These are phyloP conservation scores for Scortum barcoo DNA, from an alignment of 2,113 vertebrate species.

Conservation along the genomic window DNA sequence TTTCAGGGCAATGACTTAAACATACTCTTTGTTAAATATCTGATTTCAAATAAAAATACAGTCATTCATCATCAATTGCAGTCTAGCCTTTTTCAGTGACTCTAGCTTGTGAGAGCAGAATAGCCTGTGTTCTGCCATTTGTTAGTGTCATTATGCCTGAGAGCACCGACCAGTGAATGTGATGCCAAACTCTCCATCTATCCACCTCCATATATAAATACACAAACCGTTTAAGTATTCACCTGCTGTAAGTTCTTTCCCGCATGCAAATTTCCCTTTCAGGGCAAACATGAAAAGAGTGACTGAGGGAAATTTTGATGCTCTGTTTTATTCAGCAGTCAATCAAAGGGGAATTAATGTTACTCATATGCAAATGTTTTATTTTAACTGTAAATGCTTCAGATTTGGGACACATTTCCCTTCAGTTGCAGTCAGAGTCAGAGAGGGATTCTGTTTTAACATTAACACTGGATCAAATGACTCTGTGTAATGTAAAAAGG, in stretches of 20 bases:
- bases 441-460: not conserved
- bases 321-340: constrained; percentile 9
- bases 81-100: not conserved
- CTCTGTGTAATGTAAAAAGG: not conserved
- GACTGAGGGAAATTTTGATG: constrained; percentile 23
- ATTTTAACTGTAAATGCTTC: constrained; percentile 12
- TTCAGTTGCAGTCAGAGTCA: constrained; percentile 17
- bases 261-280: constrained; percentile 41
- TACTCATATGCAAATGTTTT: constrained; percentile 53
- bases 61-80: not conserved
- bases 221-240: not conserved
- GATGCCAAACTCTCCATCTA: not conserved
- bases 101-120: constrained; percentile 1
- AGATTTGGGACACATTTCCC: constrained; percentile 7
- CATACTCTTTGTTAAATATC: not conserved
- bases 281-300: not conserved
- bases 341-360: constrained; percentile 34
- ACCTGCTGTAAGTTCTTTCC: not conserved
- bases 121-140: constrained; percentile 1
- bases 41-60: not conserved
- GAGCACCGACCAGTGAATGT: constrained; percentile 1
- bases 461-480: not conserved
- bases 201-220: not conserved
- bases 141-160: constrained; percentile 10
- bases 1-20: not conserved